Percentiles rank a stretch among this genome's conserved stretches.
Conservation (phyloP, 2,113 vertebrate species). For the Scortum barcoo region DNA sequence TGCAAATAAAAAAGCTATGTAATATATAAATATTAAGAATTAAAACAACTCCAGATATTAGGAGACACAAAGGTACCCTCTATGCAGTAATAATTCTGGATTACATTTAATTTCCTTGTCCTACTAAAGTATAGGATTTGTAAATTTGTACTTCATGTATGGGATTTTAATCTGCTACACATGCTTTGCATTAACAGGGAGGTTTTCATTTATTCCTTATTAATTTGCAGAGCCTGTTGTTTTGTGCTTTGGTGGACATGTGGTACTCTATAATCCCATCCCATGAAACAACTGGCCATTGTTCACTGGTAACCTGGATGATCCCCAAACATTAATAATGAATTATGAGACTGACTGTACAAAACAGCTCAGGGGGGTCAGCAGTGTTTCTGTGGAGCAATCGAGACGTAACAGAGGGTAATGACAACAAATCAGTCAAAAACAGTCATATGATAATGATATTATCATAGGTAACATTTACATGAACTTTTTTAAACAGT, state of each 20-base stretch:
- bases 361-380: constrained; percentile 20
- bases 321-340: constrained; percentile 60
- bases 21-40: not conserved
- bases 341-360: constrained; percentile 33
- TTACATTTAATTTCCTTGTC: constrained; percentile 30
- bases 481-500: not conserved
- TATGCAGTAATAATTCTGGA: constrained; percentile 32
- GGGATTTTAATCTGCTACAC: constrained; percentile 39
- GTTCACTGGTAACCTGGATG: constrained; percentile 55
- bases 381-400: constrained; percentile 13
- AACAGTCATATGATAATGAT: not conserved
- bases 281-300: constrained; percentile 48
- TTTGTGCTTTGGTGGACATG: constrained; percentile 21
- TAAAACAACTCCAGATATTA: constrained; percentile 11
- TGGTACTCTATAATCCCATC: constrained; percentile 49
- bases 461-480: not conserved
- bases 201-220: constrained; percentile 18
- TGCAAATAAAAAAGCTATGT: not conserved
- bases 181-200: constrained; percentile 26
- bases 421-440: not conserved
- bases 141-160: constrained; percentile 23
- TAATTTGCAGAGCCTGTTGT: constrained; percentile 18
- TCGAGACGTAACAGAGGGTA: not conserved
- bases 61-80: not conserved
- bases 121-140: constrained; percentile 41